These are phyloP conservation scores for Vidua chalybeata DNA, from an alignment of 2,113 vertebrate genomes.

Conservation along the genomic window DNA sequence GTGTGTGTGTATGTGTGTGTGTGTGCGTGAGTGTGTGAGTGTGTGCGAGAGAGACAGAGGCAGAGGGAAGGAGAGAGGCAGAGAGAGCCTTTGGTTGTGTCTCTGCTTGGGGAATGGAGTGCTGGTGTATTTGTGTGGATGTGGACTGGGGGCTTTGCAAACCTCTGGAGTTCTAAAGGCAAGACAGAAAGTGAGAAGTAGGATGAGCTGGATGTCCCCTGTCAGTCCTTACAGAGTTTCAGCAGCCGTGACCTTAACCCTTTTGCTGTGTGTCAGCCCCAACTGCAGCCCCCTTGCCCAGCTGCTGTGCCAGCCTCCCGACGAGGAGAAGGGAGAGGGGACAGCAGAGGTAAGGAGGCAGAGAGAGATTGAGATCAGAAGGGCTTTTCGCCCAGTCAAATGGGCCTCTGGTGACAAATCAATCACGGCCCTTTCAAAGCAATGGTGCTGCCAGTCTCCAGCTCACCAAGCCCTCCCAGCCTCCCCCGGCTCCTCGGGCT, in stretches of 20 bases:
- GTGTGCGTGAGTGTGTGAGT: not conserved
- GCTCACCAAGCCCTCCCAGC: conserved; percentile 52
- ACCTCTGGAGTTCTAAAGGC: conserved; percentile 57
- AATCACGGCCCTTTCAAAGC: conserved; percentile 72
- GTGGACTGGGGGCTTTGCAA: conserved; percentile 47
- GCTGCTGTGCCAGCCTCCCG: conserved; percentile 59
- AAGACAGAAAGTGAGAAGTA: not conserved
- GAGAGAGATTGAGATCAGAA: conserved; percentile 50
- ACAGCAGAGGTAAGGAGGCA: conserved; percentile 44
- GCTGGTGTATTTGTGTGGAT: conserved; percentile 24
- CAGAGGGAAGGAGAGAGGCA: not conserved
- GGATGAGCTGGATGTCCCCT: conserved; percentile 48
- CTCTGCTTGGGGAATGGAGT: conserved; percentile 25
- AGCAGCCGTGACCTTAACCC: conserved; percentile 58
- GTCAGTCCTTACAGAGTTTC: conserved; percentile 43
- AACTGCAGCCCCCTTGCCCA: conserved; percentile 48
- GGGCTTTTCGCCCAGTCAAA: conserved; percentile 60
- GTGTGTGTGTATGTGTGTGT: conserved; percentile 4
- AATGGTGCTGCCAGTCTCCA: conserved; percentile 63
- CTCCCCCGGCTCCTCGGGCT: conserved; percentile 48
- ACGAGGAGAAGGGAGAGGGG: not conserved
- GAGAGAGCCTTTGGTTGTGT: conserved; percentile 48
- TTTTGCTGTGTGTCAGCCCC: conserved; percentile 10
- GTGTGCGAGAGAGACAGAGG: conserved; percentile 24
- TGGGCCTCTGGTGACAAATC: conserved; percentile 75